A percentile compares a stretch with the other conserved stretches of the same genome.
Evolutionary conservation across 2,113 vertebrate genomes (phyloP).

Genomic region (Plecotus auritus): DNA sequence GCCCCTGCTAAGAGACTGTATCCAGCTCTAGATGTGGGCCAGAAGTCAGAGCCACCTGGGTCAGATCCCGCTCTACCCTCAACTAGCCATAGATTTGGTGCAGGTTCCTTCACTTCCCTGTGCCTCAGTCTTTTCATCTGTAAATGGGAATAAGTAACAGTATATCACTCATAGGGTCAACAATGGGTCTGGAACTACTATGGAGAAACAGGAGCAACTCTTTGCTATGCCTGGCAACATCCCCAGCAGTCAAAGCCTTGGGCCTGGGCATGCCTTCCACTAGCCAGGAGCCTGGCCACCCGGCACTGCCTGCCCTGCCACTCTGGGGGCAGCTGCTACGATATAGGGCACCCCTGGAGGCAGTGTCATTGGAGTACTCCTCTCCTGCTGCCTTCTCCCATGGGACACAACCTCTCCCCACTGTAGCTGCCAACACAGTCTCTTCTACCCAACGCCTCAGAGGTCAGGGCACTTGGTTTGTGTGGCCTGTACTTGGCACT

Average conservation of each 20-base stretch:
- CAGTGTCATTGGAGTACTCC: accelerated
- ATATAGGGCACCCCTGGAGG: too few species aligned
- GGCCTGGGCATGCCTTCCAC: background rate
- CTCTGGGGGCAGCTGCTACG: background rate
- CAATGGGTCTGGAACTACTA: background rate
- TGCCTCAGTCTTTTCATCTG: background rate
- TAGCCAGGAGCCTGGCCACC: background rate
- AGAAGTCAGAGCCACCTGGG: background rate
- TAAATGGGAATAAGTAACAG: background rate
- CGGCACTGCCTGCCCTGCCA: background rate
- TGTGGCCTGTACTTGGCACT: background rate
- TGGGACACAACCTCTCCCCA: accelerated
- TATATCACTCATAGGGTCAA: too few species aligned
- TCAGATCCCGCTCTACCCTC: background rate
- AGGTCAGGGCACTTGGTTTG: background rate
- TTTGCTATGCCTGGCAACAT: accelerated
- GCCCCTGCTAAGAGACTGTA: accelerated
- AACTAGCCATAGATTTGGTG: accelerated
- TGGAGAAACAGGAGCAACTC: background rate
- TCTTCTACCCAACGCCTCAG: accelerated
- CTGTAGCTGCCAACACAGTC: accelerated
- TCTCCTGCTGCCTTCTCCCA: background rate
- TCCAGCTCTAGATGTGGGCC: background rate
- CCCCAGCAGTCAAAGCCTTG: accelerated
- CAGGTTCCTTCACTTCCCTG: background rate